phyloP scores from a whole-genome alignment of 2,888 invertebrate genomes.

The Augochlorella aurata region DNA sequence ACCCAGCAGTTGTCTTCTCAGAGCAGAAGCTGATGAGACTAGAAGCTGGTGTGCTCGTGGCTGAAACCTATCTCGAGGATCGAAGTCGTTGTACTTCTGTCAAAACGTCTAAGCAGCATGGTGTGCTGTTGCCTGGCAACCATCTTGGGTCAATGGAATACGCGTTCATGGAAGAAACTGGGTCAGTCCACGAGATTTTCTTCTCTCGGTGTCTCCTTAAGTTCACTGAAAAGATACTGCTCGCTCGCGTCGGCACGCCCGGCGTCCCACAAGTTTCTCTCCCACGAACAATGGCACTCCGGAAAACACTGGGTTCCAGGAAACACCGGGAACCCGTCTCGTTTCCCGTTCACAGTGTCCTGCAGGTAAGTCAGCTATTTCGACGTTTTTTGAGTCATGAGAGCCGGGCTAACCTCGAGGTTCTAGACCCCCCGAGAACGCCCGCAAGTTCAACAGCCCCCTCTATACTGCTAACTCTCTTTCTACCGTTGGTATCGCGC shows the following conservation, averaged over 20 bases:
- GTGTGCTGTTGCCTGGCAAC: slow-evolving; percentile 74
- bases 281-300: background rate
- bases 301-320: background rate
- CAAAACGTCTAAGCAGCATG: slow-evolving; percentile 61
- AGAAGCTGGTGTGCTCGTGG: background rate
- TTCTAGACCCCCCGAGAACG: background rate
- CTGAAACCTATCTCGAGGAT: background rate
- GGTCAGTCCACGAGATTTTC: slow-evolving; percentile 71
- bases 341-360: background rate
- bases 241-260: background rate
- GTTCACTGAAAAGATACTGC: slow-evolving; percentile 36
- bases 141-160: slow-evolving; percentile 75
- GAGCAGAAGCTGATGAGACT: background rate
- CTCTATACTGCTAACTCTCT: background rate
- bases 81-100: slow-evolving; percentile 40
- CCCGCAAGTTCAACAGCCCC: background rate
- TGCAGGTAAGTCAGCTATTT: slow-evolving; percentile 21
- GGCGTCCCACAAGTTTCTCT: background rate
- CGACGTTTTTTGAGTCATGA: background rate
- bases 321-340: background rate
- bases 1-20: too few relatives aligned
- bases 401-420: background rate
- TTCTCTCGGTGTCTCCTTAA: slow-evolving; percentile 56
- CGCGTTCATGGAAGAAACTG: slow-evolving; percentile 71
- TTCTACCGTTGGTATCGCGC: slow-evolving; percentile 32